Percentiles rank a stretch among this genome's conserved stretches.
Evolutionary conservation across 2,113 vertebrate species (phyloP).

Genomic region (Amphiprion ocellaris): DNA sequence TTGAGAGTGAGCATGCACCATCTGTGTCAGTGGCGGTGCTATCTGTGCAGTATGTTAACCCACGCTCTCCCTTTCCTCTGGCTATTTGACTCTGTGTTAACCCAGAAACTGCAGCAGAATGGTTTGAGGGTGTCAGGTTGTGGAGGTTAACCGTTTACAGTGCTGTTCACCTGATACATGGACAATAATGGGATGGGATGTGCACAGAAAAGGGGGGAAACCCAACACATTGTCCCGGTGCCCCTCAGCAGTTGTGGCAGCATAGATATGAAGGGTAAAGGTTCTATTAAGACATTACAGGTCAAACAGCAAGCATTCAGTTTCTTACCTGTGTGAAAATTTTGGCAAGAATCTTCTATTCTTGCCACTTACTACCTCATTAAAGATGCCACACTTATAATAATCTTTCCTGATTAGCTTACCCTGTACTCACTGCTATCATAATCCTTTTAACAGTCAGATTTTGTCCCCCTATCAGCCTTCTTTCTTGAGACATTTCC

Average conservation of each 20-base stretch:
- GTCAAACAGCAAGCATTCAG: background rate
- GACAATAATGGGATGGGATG: background rate
- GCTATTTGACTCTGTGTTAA: background rate
- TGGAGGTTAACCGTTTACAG: constrained; percentile 5
- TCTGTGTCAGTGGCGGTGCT: background rate
- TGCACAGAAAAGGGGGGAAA: constrained; percentile 2
- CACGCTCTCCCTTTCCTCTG: background rate
- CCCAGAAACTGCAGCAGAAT: constrained; percentile 20
- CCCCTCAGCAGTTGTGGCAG: background rate
- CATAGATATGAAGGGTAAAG: background rate
- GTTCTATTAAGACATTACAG: background rate
- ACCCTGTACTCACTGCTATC: background rate
- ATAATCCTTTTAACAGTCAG: background rate
- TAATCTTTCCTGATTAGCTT: background rate
- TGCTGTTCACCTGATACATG: constrained; percentile 6
- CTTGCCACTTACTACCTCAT: background rate
- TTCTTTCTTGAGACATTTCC: background rate
- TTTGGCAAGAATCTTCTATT: background rate
- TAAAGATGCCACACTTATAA: background rate
- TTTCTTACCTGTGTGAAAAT: background rate
- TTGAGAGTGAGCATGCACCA: background rate
- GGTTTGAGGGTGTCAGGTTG: constrained; percentile 10
- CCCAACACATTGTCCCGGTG: constrained; percentile 3
- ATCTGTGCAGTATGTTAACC: background rate
- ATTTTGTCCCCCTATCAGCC: background rate